Base-by-base conservation (phyloP, 2,888 invertebrate genomes). In the Drosophila barbarae region DNA sequence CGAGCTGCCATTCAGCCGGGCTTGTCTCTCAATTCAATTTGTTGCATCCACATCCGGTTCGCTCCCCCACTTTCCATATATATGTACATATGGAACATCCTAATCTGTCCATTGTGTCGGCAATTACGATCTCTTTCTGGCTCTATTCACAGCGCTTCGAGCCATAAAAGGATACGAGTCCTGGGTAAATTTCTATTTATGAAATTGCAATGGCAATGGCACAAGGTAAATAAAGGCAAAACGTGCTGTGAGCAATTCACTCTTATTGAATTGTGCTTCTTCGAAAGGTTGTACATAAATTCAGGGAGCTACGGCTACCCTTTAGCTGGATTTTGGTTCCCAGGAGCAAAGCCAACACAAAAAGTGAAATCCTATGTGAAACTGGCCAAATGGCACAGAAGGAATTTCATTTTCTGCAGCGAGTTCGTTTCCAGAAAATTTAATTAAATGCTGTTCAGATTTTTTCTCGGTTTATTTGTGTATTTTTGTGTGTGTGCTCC, bases 371-470 rank as follows among this genome's bases (percentile, higher is more conserved):
- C 10, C 15, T 13, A 36, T 41, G 28, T 34, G 39, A 26, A 59
- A 26, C 39, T 58, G 35, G 18, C 28, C 39, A 47, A 58, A 52
- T 39, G 35, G 46, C 39, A 51, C 21, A 30, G 35, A 36, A 42
- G 36, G 42, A 61, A 69, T 68, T 69, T 49, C 59, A 59, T 69
- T 68, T 68, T 36, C 64, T 44, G 67, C 55, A 35, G 54, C 35
- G 13, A 23, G n/a, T 21, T 34, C n/a, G 47, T n/a, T 47, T 47
- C 9, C 18, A 32, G 18, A 21, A 50, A 54, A 69, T 52, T 69
- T 69, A 69, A 69, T 68, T 68, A 69, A 69, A 60, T 54, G 38
- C 36, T 46, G 4, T 18, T 21, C 5, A 53, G 26, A 54, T 50
- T 44, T 68, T 49, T 34, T 35, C 15, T 46, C 9, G 30, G 59